These are phyloP conservation scores for Lucinisca nassula DNA, from an alignment of 2,888 invertebrate genomes.

Conservation along the genomic window DNA sequence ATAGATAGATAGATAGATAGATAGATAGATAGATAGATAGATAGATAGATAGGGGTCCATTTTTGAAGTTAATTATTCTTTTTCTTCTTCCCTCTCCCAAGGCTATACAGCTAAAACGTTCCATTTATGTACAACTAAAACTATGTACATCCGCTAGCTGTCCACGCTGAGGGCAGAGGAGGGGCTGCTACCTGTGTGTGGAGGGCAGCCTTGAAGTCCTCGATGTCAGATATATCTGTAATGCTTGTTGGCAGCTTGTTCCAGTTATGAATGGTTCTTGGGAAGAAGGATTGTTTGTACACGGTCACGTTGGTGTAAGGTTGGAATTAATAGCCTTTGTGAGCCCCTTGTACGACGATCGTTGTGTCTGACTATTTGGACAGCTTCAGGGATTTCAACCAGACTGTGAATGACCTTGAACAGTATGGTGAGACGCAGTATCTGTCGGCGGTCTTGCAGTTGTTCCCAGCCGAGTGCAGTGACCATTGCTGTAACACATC, in stretches of 20 bases:
- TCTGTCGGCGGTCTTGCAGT: background rate
- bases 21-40: too few relatives aligned
- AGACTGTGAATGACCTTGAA: background rate
- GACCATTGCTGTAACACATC: background rate
- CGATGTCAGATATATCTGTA: background rate
- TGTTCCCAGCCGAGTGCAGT: background rate
- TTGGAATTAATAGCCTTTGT: background rate
- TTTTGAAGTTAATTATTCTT: too few relatives aligned
- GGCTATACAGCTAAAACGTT: too few relatives aligned
- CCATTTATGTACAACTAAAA: too few relatives aligned
- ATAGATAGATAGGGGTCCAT: too few relatives aligned
- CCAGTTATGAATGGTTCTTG: background rate
- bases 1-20: too few relatives aligned
- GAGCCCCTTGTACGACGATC: conserved; percentile 1
- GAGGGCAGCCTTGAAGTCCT: background rate
- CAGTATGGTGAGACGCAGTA: background rate
- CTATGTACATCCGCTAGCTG: too few relatives aligned
- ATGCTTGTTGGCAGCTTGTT: background rate
- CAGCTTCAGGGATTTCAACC: background rate
- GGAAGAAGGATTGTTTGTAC: background rate
- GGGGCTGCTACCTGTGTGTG: too few relatives aligned
- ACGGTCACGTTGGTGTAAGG: background rate
- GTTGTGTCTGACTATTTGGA: background rate
- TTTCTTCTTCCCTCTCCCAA: too few relatives aligned
- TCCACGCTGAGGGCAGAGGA: too few relatives aligned